Percentiles rank a stretch among this genome's conserved stretches.
These are phyloP conservation scores for Parazoanthus darwini DNA, from an alignment of 92 coral and sea anemone genomes.

Conservation along the genomic window DNA sequence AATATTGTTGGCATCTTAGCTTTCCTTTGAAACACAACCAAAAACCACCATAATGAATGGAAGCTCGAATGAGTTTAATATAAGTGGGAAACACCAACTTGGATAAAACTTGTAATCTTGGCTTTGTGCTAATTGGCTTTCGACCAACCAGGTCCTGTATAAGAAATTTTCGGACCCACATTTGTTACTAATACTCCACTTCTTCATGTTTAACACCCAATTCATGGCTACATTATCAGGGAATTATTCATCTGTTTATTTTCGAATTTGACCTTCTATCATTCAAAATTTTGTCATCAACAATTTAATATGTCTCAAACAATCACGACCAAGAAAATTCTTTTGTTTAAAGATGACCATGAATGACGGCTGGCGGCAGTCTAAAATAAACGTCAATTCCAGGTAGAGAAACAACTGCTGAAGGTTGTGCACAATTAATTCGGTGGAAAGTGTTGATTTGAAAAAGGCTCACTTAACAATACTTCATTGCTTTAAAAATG, in stretches of 20 bases:
- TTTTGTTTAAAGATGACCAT: slow-evolving; percentile 1
- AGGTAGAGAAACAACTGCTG: too few species aligned
- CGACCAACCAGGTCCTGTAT: slow-evolving; percentile 5
- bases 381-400: too few species aligned
- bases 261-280: background rate
- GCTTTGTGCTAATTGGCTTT: slow-evolving; percentile 5
- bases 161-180: background rate
- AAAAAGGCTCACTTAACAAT: too few species aligned
- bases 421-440: too few species aligned
- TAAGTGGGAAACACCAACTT: background rate
- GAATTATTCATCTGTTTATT: background rate
- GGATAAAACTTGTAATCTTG: background rate
- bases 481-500: too few species aligned
- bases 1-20: background rate
- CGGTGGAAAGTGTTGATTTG: too few species aligned
- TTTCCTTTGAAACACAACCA: background rate
- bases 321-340: slow-evolving; percentile 7
- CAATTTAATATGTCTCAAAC: background rate
- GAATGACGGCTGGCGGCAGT: background rate
- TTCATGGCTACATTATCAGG: background rate
- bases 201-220: background rate
- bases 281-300: background rate
- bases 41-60: background rate
- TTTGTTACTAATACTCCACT: background rate
- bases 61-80: background rate